Evolutionary conservation across 2,797 vertebrate species (phyloP).

Genomic region (Rhinichthys osculus): DNA sequence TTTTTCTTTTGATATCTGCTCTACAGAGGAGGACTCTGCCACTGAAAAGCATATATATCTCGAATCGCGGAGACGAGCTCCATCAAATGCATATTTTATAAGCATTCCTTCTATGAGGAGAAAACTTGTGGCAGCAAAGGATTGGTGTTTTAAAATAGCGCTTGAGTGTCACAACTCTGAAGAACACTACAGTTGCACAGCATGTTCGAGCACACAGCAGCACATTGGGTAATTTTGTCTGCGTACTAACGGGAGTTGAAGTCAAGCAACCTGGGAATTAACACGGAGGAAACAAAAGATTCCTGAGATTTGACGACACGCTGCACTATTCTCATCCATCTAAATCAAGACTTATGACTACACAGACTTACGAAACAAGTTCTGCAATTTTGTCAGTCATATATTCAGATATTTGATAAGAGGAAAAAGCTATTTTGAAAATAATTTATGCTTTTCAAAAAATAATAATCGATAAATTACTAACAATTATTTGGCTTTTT

Average conservation of each 20-base stretch:
- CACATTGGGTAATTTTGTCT: slow-evolving; percentile 63
- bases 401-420: neutral
- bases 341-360: neutral
- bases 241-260: slow-evolving; percentile 14
- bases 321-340: neutral
- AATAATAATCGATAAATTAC: neutral
- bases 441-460: neutral
- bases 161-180: slow-evolving; percentile 64
- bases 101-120: slow-evolving; percentile 46
- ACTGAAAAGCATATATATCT: slow-evolving; percentile 40
- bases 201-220: slow-evolving; percentile 65
- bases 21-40: slow-evolving; percentile 25
- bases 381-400: neutral
- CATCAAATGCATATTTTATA: slow-evolving; percentile 68
- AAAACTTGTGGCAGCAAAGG: slow-evolving; percentile 55
- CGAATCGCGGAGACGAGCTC: slow-evolving; percentile 37
- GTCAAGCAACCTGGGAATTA: slow-evolving; percentile 23
- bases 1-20: slow-evolving; percentile 50
- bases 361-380: neutral
- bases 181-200: slow-evolving; percentile 64
- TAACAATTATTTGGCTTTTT: neutral
- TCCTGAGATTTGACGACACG: neutral
- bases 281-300: neutral
- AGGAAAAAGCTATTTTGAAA: neutral
- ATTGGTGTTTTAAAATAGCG: slow-evolving; percentile 66